Evolutionary conservation across 2,888 invertebrate species (phyloP).

Genomic region (Phyllotreta striolata): DNA sequence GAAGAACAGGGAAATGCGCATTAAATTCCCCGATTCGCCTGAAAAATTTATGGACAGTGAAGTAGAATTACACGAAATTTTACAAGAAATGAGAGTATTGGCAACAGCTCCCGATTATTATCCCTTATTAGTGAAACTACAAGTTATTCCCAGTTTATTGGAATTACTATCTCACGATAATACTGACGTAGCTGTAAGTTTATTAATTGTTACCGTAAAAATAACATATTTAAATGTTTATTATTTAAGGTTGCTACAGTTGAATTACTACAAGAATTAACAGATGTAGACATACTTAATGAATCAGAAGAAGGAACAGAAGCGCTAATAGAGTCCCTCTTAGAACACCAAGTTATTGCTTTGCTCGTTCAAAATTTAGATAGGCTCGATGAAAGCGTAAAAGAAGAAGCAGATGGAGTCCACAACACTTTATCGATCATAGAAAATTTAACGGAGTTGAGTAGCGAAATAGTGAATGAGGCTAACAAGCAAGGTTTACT

Average conservation of each 20-base stretch:
- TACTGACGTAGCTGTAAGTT: conserved; percentile 76
- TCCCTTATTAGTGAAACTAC: conserved; percentile 86
- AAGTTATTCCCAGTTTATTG: conserved; percentile 88
- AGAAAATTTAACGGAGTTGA: conserved; percentile 94
- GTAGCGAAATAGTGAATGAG: conserved; percentile 82
- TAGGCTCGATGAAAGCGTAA: conserved; percentile 89
- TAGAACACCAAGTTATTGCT: conserved; percentile 86
- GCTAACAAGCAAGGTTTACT: conserved; percentile 91
- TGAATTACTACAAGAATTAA: conserved; percentile 80
- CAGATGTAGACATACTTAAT: conserved; percentile 94
- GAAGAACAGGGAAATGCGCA: conserved; percentile 96
- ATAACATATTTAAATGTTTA: neutral
- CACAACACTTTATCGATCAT: conserved; percentile 89
- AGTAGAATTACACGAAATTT: conserved; percentile 73
- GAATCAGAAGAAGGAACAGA: conserved; percentile 93
- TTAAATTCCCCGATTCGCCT: conserved; percentile 96
- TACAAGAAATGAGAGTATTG: conserved; percentile 90
- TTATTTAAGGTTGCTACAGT: conserved; percentile 60
- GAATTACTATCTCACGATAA: conserved; percentile 96
- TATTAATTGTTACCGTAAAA: no score
- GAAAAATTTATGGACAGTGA: conserved; percentile 99
- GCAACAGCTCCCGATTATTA: conserved; percentile 97
- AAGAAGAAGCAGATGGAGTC: conserved; percentile 95
- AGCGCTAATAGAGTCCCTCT: conserved; percentile 83
- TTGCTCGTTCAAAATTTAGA: conserved; percentile 92